A percentile compares a stretch with the other conserved stretches of the same genome.
phyloP scores from a whole-genome alignment of 2,113 vertebrate genomes.

The Synodontis membranacea region DNA sequence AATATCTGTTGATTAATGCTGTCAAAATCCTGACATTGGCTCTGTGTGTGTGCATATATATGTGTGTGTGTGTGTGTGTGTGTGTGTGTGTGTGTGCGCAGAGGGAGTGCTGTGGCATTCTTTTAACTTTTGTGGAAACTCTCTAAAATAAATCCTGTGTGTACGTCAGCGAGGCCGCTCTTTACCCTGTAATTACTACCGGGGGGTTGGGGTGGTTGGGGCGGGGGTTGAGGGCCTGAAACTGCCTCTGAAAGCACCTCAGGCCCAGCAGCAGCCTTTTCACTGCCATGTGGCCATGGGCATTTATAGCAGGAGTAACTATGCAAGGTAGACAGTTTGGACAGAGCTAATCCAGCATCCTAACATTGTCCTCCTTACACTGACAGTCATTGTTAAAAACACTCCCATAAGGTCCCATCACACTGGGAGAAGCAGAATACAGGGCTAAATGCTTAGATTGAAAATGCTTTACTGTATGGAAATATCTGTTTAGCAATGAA shows the following conservation, averaged over 20 bases:
- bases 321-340: background rate
- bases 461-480: background rate
- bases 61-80: slow-evolving; percentile 37
- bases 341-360: slow-evolving; percentile 8
- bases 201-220: slow-evolving; percentile 67
- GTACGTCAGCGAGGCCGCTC: slow-evolving; percentile 77
- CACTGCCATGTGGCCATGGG: background rate
- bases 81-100: slow-evolving; percentile 30
- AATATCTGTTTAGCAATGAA: background rate
- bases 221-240: slow-evolving; percentile 51
- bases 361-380: background rate
- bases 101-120: slow-evolving; percentile 69
- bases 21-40: slow-evolving; percentile 59
- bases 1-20: slow-evolving; percentile 64
- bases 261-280: slow-evolving; percentile 15
- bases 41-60: slow-evolving; percentile 30
- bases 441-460: background rate
- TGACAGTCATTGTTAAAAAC: background rate
- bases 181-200: slow-evolving; percentile 76
- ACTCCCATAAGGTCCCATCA: background rate
- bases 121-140: slow-evolving; percentile 80
- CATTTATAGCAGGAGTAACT: slow-evolving; percentile 21
- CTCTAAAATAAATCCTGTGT: slow-evolving; percentile 78
- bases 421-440: background rate
- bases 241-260: slow-evolving; percentile 44